These are phyloP conservation scores for Xestia ashworthii DNA, from an alignment of 2,888 invertebrate genomes.

Conservation along the genomic window DNA sequence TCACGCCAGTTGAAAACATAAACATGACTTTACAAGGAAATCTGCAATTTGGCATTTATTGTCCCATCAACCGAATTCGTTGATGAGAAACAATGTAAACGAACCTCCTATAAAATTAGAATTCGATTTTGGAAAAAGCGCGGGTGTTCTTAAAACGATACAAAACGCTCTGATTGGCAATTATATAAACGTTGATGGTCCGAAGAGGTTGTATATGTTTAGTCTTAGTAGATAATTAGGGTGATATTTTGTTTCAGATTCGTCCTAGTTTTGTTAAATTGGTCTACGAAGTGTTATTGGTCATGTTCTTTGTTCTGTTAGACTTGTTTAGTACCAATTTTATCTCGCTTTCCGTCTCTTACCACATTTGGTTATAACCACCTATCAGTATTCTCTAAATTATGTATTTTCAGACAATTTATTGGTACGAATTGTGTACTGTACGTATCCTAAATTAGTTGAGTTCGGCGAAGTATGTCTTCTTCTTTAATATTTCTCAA, in stretches of 20 bases:
- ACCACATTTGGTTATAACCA: background rate
- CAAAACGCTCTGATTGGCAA: conserved; percentile 35
- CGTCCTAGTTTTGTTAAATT: conserved; percentile 3
- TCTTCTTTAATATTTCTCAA: no score
- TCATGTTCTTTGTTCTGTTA: conserved; percentile 34
- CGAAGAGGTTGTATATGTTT: conserved; percentile 14
- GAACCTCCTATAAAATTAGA: conserved; percentile 32
- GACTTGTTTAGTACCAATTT: conserved; percentile 12
- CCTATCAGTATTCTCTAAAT: background rate
- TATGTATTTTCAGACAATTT: background rate
- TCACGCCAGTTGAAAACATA: conserved; percentile 11
- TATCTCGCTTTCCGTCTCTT: background rate
- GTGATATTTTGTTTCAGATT: conserved; percentile 22
- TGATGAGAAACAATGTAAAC: conserved; percentile 20
- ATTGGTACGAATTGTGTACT: background rate
- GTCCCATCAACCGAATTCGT: conserved; percentile 13
- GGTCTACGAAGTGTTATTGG: conserved; percentile 1
- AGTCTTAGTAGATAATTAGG: conserved; percentile 31
- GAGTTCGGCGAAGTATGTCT: no score
- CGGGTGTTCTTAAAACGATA: conserved; percentile 49
- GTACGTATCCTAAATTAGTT: no score
- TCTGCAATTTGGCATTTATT: conserved; percentile 42
- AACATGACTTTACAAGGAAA: conserved; percentile 21
- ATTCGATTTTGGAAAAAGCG: conserved; percentile 52
- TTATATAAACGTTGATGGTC: conserved; percentile 12